Base-by-base conservation (phyloP, 2,797 vertebrate species). In the Chaetodon trifasciatus region DNA sequence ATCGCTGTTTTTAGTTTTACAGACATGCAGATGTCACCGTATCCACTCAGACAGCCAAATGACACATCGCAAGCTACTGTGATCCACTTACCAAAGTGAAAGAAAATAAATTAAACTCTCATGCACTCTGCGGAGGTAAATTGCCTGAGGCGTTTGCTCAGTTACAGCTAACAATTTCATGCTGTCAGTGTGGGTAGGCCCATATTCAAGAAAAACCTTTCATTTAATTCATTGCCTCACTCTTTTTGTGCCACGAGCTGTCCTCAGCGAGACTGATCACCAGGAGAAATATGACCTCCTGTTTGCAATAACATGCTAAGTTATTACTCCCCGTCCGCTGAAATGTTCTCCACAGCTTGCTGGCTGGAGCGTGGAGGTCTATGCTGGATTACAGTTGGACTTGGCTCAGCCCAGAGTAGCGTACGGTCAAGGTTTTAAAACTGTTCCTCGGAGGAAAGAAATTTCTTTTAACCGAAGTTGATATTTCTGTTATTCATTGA, bases 141-240 rank as follows among this genome's bases (percentile, higher is more conserved):
- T 77, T 69, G 79, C 88, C 79, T 1, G 57, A 83, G 82, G 89
- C 60, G 3, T 87, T 86, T 53, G 69, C 78, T 75, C 84, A 81
- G 78, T 85, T 81, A 81, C 46, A 70, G 78, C 79, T 90, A 86
- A 83, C 85, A 85, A 87, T 91, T 89, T 87, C 91, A 91, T 82
- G 88, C 89, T 84, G 88, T 85, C 87, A 87, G 70, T 85, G 88
- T 60, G 82, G 86, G 68, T 57, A 85, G 86, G 78, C 75, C 70
- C 83, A 74, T 53, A 68, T 85, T 89, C 78, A 91, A 90, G 69
- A 72, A 82, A 88, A 90, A 87, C 66, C 64, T 79, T 50, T 78
- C 49, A 79, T 85, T 91, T 92, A 79, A 90, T 89, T 73, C 42
- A 44, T 44, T 13, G 76, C 72, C 64, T 64, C 39, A 10, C 24